These are phyloP conservation scores for Parapristionchus giblindavisi DNA, from an alignment of 2,888 invertebrate species.

Conservation along the genomic window DNA sequence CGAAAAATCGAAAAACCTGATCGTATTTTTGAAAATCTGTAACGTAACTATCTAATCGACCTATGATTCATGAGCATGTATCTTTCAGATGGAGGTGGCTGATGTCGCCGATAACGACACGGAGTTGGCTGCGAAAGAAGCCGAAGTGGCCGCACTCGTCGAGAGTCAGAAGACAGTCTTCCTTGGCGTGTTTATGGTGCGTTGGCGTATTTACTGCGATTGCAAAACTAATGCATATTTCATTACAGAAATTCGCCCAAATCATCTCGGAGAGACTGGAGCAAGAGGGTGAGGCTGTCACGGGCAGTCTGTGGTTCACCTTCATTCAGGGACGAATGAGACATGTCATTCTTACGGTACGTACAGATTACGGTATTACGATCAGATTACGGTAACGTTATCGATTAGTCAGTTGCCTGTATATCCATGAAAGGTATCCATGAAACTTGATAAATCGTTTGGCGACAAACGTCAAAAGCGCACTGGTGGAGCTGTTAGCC, in stretches of 20 bases:
- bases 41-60: too few species aligned
- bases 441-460: too few species aligned
- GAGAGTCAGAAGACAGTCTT: conserved; percentile 60
- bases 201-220: conserved; percentile 32
- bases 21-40: too few species aligned
- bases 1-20: too few species aligned
- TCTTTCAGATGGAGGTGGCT: conserved; percentile 39
- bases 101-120: conserved; percentile 24
- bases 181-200: conserved; percentile 61
- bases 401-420: too few species aligned
- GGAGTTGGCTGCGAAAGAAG: conserved; percentile 32
- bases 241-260: conserved; percentile 87
- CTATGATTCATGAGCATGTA: too few species aligned
- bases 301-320: conserved; percentile 87
- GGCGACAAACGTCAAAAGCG: too few species aligned
- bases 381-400: too few species aligned
- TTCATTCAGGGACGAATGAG: conserved; percentile 93
- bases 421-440: too few species aligned
- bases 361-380: conserved; percentile 24
- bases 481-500: too few species aligned
- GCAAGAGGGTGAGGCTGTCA: conserved; percentile 89
- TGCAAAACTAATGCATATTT: conserved; percentile 39
- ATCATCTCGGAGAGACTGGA: conserved; percentile 94
- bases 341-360: conserved; percentile 91
- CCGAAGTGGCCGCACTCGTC: conserved; percentile 43